A percentile compares a stretch with the other conserved stretches of the same genome.
phyloP scores from a whole-genome alignment of 2,797 vertebrate genomes.

The Triplophysa yarkandensis region DNA sequence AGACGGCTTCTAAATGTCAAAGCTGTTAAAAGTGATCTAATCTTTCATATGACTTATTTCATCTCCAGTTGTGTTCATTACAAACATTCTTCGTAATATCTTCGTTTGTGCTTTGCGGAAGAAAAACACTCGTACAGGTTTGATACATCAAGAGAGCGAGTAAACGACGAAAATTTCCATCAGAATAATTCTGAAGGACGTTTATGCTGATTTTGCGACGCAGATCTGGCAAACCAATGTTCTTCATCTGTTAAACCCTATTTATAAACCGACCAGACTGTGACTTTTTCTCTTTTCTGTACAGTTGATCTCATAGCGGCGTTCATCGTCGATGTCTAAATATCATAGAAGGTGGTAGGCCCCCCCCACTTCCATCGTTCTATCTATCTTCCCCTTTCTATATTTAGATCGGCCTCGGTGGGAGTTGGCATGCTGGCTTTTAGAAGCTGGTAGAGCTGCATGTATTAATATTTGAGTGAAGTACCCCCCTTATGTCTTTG shows the following conservation, averaged over 20 bases:
- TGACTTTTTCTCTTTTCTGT: not conserved
- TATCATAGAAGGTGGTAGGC: conserved; percentile 18
- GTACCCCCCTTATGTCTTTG: not conserved
- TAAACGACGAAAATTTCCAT: no score
- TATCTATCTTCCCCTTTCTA: conserved; percentile 61
- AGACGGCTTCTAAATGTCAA: no score
- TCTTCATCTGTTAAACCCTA: not conserved
- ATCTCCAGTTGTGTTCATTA: no score
- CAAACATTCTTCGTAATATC: no score
- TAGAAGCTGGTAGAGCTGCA: conserved; percentile 56
- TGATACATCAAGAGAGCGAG: no score
- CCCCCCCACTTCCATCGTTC: conserved; percentile 5
- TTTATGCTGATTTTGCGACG: no score
- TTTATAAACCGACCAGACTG: not conserved
- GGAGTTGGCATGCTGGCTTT: conserved; percentile 62
- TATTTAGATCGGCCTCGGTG: conserved; percentile 73
- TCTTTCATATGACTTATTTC: no score
- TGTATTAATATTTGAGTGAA: conserved; percentile 62
- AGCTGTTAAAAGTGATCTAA: no score
- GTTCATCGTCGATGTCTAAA: conserved; percentile 20
- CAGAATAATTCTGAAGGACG: no score
- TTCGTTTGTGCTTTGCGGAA: no score
- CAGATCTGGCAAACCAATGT: not conserved
- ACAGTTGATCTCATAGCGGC: not conserved
- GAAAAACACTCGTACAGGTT: no score